Percentiles rank a stretch among this genome's conserved stretches.
Evolutionary conservation across 2,888 invertebrate genomes (phyloP).

Genomic region (Pterostichus madidus): DNA sequence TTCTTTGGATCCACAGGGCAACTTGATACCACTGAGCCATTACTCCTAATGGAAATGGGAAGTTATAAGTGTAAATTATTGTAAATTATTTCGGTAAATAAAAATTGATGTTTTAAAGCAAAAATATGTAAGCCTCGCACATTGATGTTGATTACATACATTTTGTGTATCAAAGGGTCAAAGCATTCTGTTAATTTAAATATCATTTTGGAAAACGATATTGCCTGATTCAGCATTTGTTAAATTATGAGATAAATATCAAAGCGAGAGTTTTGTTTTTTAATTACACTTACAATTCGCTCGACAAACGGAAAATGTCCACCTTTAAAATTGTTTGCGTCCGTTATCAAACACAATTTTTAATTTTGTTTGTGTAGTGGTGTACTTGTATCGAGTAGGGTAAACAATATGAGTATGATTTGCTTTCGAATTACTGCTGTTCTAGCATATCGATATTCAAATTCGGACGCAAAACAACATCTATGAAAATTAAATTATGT

Average conservation of each 20-base stretch:
- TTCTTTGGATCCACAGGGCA: no score
- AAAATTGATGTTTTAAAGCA: no score
- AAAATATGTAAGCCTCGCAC: no score
- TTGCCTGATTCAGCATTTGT: conserved; percentile 25
- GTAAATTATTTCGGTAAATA: no score
- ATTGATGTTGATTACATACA: no score
- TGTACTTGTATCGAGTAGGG: neutral
- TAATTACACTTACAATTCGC: conserved; percentile 43
- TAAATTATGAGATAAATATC: conserved; percentile 1
- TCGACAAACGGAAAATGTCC: conserved; percentile 14
- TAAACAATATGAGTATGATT: conserved; percentile 43
- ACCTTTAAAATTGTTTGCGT: conserved; percentile 34
- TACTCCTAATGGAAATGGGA: no score
- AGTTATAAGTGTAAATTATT: no score
- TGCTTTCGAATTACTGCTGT: conserved; percentile 36
- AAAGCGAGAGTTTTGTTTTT: conserved; percentile 18
- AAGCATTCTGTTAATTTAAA: no score
- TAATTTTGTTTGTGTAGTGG: conserved; percentile 32
- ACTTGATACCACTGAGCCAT: no score
- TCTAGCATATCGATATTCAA: conserved; percentile 44
- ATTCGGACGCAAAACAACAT: neutral
- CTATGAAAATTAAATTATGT: conserved; percentile 47
- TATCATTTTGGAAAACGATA: neutral
- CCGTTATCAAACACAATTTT: conserved; percentile 34
- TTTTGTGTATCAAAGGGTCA: no score